Base-by-base conservation (phyloP, 2,888 invertebrate species). In the Eupithecia exiguata region DNA sequence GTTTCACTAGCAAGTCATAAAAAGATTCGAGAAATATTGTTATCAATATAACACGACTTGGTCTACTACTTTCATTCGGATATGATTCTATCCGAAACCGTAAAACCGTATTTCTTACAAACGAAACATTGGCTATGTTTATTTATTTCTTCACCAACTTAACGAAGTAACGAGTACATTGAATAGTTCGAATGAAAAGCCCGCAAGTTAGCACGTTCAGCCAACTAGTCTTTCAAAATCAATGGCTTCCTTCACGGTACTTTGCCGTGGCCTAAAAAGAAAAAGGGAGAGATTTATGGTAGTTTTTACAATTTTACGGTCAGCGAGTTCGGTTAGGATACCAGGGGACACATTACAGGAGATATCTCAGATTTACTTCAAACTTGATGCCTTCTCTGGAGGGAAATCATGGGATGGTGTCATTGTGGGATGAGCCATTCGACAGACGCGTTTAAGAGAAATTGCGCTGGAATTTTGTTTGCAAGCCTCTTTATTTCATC, bases 281-380 rank as follows among this genome's bases (percentile, higher is more conserved):
- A 88, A 86, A 87, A 87, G 84, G 86, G 83, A 84, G 86, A 89
- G 92, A 93, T 93, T 92, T 93, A 92, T 93, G 86, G 88, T 89
- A 92, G 92, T 93, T 93, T 92, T 93, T 92, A 92, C 92, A 93
- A 93, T 93, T 93, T 93, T 93, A 92, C 92, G 93, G 92, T 92
- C 91, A 91, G 89, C 88, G 92, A 87, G 90, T 91, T 90, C 89
- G 88, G 88, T 86, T 86, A 86, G 85, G 84, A 88, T 84, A 87
- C 87, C 91, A 83, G 80, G 92, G 93, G 92, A 93, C 88, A 89
- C 92, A 91, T 93, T 92, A 92, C 88, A 82, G 86, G 86, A 89
- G 91, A 91, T 92, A 91, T 92, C 91, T 85, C 89, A 91, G 92
- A 92, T 92, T 93, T 92, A 92, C 92, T 93, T 91, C 89, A 90